Base-by-base conservation (phyloP, 23 tunicate species). In the Trididemnum miniatum region DNA sequence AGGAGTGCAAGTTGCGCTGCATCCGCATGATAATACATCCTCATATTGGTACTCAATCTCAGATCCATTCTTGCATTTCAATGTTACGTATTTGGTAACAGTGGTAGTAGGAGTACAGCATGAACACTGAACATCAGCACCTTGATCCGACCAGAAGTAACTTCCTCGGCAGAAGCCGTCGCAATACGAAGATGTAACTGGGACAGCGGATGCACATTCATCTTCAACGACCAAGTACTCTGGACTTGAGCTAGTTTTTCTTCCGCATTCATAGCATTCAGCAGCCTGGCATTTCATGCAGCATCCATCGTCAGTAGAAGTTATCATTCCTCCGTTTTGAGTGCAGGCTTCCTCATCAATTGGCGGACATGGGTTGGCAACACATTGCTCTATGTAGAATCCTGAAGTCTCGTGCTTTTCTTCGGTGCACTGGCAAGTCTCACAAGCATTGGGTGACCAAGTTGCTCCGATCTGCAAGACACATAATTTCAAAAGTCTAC, bases 131-230 rank as follows among this genome's bases (percentile, higher is more conserved):
- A 65, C 86, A 4, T 81, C 80, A 0, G 77, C 20, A 18, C 54
- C 72, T 57, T 77, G 84, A 4, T 51, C n/a, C 0, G 98, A 75
- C 89, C 87, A 93, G 35, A 88, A 82, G 71, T 65, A 87, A 25
- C 82, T 72, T 28, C 98, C 91, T 28, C 93, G 74, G 65, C 98
- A 93, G 75, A 84, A 93, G 18, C 98, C 98, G 39, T 88, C 98
- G 34, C 98, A 93, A 38, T 88, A 93, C 24, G 98, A 72, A 59
- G 80, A 30, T 1, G 90, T 26, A 32, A 83, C 84, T 34, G 84
- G 87, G 30, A 77, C 87, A 2, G 71, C 44, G 0, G 98, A 93
- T 15, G 75, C 86, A 80, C 98, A 93, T 30, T 75, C 83, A 44
- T 44, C 15, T 35, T 88, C 98, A 2, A 84, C 66, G 3, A 74